Evolutionary conservation across 2,888 invertebrate genomes (phyloP).

Genomic region (Lamellibrachia satsuma): DNA sequence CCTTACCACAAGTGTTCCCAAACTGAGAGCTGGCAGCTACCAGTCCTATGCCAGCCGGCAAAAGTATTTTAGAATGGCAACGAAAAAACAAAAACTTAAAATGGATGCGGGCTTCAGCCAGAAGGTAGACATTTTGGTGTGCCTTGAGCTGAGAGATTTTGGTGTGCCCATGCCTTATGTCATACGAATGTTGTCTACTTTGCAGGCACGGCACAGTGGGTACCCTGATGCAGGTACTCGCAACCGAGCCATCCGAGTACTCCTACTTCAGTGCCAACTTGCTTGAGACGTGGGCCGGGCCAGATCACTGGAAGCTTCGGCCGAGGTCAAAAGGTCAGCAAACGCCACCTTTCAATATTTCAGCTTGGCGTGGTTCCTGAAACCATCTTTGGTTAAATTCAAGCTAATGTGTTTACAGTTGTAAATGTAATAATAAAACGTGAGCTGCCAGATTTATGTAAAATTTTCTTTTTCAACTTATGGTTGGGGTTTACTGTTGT

Average conservation of each 20-base stretch:
- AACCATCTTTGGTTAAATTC: not conserved
- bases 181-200: not conserved
- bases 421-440: not conserved
- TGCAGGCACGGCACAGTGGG: conserved; percentile 54
- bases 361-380: not conserved
- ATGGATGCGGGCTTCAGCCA: too few species aligned
- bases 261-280: conserved; percentile 73
- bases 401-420: not conserved
- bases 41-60: too few species aligned
- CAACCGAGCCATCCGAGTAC: conserved; percentile 72
- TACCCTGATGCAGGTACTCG: conserved; percentile 63
- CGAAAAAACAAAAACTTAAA: too few species aligned
- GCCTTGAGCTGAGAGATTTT: too few species aligned
- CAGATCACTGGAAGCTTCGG: conserved; percentile 80
- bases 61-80: too few species aligned
- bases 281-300: conserved; percentile 79
- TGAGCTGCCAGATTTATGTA: not conserved
- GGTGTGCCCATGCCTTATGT: too few species aligned
- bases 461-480: not conserved
- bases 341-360: not conserved
- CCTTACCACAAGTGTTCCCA: too few species aligned
- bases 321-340: conserved; percentile 36
- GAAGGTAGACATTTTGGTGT: too few species aligned
- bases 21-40: too few species aligned
- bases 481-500: not conserved